A percentile compares a stretch with the other conserved stretches of the same genome.
These are phyloP conservation scores for Dryadula phaetusa DNA, from an alignment of 2,888 invertebrate genomes.

Conservation along the genomic window DNA sequence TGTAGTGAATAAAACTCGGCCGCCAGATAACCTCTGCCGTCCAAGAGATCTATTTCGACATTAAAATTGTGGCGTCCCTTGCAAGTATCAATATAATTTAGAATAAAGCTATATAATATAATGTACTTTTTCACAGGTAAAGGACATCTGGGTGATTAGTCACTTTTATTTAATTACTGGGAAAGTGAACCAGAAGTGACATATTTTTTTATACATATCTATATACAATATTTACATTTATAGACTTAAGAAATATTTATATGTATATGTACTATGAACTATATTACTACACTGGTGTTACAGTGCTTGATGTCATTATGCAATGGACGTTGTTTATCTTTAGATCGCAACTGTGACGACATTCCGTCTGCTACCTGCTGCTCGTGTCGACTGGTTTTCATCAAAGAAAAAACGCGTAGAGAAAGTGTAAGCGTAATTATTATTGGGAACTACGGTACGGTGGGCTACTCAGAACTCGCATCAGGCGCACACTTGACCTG, in stretches of 20 bases:
- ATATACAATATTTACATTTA: too few species aligned
- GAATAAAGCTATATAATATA: too few species aligned
- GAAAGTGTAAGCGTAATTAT: conserved; percentile 43
- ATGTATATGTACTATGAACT: too few species aligned
- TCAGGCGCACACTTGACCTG: not conserved
- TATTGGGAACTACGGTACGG: conserved; percentile 38
- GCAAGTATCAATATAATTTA: not conserved
- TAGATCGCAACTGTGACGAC: conserved; percentile 31
- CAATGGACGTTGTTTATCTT: conserved; percentile 31
- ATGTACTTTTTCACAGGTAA: not conserved
- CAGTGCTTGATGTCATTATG: conserved; percentile 7
- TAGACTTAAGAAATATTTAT: too few species aligned
- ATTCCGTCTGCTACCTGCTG: conserved; percentile 31
- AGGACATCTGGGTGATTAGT: too few species aligned
- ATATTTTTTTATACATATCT: too few species aligned
- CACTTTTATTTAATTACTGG: too few species aligned
- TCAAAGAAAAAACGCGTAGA: conserved; percentile 32
- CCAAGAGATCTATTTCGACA: conserved; percentile 32
- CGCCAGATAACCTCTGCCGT: conserved; percentile 38
- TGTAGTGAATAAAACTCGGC: conserved; percentile 39
- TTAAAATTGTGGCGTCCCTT: not conserved
- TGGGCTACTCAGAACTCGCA: conserved; percentile 3
- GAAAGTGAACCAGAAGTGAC: too few species aligned
- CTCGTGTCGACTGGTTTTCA: conserved; percentile 26
- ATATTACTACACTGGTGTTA: conserved; percentile 1